Conservation (phyloP, 92 coral and sea anemone genomes). For the Pocillopora grandis region DNA sequence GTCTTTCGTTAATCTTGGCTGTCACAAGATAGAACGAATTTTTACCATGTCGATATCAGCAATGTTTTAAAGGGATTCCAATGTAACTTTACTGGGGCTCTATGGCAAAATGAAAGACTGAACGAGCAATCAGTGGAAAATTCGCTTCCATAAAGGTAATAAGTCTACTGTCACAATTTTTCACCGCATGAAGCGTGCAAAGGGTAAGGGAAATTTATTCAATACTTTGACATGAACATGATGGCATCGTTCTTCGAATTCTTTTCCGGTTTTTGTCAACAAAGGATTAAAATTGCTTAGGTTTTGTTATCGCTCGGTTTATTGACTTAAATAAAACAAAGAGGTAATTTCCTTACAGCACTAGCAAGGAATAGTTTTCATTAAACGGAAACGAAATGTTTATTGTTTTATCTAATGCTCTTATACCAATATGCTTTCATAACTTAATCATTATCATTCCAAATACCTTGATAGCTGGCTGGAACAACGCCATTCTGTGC, state of each 20-base stretch:
- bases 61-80: too few species aligned
- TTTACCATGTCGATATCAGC: too few species aligned
- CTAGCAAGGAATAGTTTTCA: conserved; percentile 6
- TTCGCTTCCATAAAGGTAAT: too few species aligned
- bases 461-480: background rate
- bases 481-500: background rate
- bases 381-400: conserved; percentile 22
- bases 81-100: too few species aligned
- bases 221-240: background rate
- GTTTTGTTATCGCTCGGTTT: conserved; percentile 12
- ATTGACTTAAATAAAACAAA: background rate
- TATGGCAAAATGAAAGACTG: too few species aligned
- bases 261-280: conserved; percentile 20
- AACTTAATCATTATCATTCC: background rate
- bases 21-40: too few species aligned
- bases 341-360: conserved; percentile 23
- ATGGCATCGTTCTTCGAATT: background rate
- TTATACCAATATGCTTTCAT: background rate
- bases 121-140: too few species aligned
- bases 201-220: background rate
- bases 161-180: too few species aligned
- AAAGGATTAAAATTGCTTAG: background rate
- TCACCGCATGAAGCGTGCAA: too few species aligned
- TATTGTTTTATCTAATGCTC: conserved; percentile 11
- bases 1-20: background rate